A percentile compares a stretch with the other conserved stretches of the same genome.
phyloP scores from a whole-genome alignment of 1,140 invertebrate genomes.

The Reticulitermes speratus region DNA sequence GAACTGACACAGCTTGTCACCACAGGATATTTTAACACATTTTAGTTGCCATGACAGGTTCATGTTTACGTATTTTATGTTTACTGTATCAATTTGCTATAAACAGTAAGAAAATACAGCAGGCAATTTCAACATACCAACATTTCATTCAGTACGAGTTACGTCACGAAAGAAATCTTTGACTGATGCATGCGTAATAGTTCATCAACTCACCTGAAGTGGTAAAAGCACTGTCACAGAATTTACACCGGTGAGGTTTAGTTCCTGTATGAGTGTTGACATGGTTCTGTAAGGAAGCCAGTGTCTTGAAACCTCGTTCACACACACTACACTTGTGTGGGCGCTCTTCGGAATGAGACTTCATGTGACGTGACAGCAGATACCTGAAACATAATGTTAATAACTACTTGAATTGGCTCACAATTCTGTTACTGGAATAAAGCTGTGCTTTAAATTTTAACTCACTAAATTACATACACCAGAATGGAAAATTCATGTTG shows the following conservation, averaged over 20 bases:
- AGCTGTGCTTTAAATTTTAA: too few species aligned
- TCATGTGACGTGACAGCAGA: constrained; percentile 89
- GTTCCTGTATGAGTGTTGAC: constrained; percentile 95
- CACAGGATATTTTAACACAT: too few species aligned
- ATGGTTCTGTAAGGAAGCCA: constrained; percentile 92
- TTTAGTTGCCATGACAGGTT: too few species aligned
- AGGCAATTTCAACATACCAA: neutral
- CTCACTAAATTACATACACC: too few species aligned
- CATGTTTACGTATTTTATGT: too few species aligned
- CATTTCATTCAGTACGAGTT: neutral
- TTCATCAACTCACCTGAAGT: constrained; percentile 71
- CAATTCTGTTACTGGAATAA: constrained; percentile 6
- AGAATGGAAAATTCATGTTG: neutral
- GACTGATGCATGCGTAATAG: neutral
- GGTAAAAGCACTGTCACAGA: constrained; percentile 90
- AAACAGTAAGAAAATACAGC: too few species aligned
- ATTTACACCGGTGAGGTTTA: constrained; percentile 92
- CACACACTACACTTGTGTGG: constrained; percentile 94
- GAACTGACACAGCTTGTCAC: too few species aligned
- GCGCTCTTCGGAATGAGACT: constrained; percentile 90
- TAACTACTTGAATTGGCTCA: neutral
- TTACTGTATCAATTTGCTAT: too few species aligned
- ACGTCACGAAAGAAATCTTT: neutral
- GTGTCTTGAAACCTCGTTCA: constrained; percentile 92
- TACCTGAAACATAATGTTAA: constrained; percentile 56